phyloP scores from a whole-genome alignment of 2,888 invertebrate species.

The Nysson spinosus region DNA sequence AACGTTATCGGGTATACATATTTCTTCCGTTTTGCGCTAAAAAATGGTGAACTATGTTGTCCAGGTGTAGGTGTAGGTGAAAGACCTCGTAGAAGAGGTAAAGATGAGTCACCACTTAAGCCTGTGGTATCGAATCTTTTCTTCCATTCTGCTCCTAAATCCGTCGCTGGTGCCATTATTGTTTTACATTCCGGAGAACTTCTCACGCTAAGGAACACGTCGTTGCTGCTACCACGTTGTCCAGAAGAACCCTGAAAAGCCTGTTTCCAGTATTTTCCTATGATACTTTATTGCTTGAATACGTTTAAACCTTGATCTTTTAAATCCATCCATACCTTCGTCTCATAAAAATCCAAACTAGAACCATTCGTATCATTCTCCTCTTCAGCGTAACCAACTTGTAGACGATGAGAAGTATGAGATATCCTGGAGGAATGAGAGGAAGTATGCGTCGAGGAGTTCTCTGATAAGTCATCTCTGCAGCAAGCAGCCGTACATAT shows the following conservation, averaged over 20 bases:
- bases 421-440: conserved; percentile 67
- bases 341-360: conserved; percentile 70
- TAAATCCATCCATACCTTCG: too few species aligned
- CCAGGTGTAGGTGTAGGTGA: conserved; percentile 71
- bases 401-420: conserved; percentile 65
- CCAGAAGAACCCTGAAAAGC: conserved; percentile 59
- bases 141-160: conserved; percentile 74
- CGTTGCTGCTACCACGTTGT: conserved; percentile 68
- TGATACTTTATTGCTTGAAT: not conserved
- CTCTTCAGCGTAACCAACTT: conserved; percentile 67
- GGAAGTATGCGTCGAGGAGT: conserved; percentile 71
- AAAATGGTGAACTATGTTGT: conserved; percentile 78
- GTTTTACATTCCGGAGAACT: conserved; percentile 73
- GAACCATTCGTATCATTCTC: conserved; percentile 70
- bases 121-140: conserved; percentile 62
- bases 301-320: too few species aligned
- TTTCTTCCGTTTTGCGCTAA: conserved; percentile 81
- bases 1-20: conserved; percentile 81
- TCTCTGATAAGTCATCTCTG: conserved; percentile 72
- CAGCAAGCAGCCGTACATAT: conserved; percentile 76
- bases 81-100: conserved; percentile 80
- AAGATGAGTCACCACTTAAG: conserved; percentile 77
- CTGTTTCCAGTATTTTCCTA: not conserved
- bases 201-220: conserved; percentile 71
- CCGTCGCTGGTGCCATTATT: conserved; percentile 74